phyloP scores from a whole-genome alignment of 23 tunicate genomes.

The Styela clava region DNA sequence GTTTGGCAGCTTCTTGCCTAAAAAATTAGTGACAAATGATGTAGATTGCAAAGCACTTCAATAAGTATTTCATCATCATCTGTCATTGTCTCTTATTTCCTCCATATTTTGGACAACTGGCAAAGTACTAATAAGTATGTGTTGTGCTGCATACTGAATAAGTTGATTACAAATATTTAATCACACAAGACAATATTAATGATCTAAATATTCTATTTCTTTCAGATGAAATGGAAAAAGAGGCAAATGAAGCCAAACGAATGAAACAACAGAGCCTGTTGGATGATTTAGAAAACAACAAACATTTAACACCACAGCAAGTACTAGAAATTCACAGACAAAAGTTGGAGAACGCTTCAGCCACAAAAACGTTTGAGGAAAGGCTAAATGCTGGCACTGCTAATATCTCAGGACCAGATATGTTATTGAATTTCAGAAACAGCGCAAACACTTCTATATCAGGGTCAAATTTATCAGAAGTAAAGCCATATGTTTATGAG shows the following conservation, averaged over 20 bases:
- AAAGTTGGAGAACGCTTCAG: neutral
- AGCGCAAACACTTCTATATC: neutral
- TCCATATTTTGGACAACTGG: too few relatives aligned
- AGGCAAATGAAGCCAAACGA: slow-evolving; percentile 38
- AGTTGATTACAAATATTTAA: too few relatives aligned
- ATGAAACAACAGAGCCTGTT: slow-evolving; percentile 45
- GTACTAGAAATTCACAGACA: slow-evolving; percentile 54
- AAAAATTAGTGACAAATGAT: too few relatives aligned
- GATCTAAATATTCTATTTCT: too few relatives aligned
- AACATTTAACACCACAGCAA: slow-evolving; percentile 40
- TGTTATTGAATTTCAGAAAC: neutral
- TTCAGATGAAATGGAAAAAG: slow-evolving; percentile 45
- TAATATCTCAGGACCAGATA: slow-evolving; percentile 1
- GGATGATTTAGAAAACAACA: slow-evolving; percentile 53
- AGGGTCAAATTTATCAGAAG: neutral
- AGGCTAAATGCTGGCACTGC: slow-evolving; percentile 7
- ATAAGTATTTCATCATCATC: too few relatives aligned
- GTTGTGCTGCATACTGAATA: too few relatives aligned
- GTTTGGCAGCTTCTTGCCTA: too few relatives aligned
- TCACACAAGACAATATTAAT: too few relatives aligned
- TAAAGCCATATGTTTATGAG: slow-evolving; percentile 8
- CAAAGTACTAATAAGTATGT: too few relatives aligned
- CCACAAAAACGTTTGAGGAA: slow-evolving; percentile 11
- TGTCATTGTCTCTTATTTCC: too few relatives aligned
- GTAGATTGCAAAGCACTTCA: too few relatives aligned